Evolutionary conservation across 2,888 invertebrate genomes (phyloP), one percentile per base, ranked within the genome.

Genomic region (Drosophila multiciliata): DNA sequence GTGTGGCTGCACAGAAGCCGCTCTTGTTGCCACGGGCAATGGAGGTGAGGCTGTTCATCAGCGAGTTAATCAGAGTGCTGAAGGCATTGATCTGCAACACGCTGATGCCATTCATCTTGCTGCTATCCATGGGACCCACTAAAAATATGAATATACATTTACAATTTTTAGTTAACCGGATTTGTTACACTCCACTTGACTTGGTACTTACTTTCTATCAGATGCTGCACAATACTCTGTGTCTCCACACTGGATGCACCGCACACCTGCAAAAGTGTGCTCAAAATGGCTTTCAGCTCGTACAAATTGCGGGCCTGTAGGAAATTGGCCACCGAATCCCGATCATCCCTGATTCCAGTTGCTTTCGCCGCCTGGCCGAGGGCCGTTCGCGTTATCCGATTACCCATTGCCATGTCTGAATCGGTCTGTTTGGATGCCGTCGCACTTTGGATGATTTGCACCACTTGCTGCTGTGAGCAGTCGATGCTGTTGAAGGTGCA

Each of bases 381-480:
- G 2, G 82, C 82, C 0, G 83, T 83, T 15, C 82, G 77, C 1
- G 78, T 65, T 38, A 49, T 83, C 6, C 82, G 83, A 40, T 32
- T 64, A 2, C 85, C 89, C 7, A 64, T 60, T 0, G 5, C 29
- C 29, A 48, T 7, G 7, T 63, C 29, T 0, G 29, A 1, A 0
- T 63, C 60, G 4, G 38, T 52, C 0, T 65, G 53, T 40, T 73
- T 75, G 1, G 61, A 54, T 0, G 62, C 52, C 0, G 66, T 61
- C 1, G 85, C 75, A 33, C 59, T 71, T 61, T 85, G 87, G 36
- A 85, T 87, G n/a, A 89, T 82, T 50, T 85, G 82, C 12, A 68
- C 80, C 11, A 89, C 80, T 23, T 86, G 90, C 23, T 77, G 59
- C 12, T 82, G 73, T 0, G 74, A 61, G 61, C 85, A 86, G 32